These are phyloP conservation scores for Gobionotothen gibberifrons DNA, from an alignment of 2,797 vertebrate genomes.

Conservation along the genomic window DNA sequence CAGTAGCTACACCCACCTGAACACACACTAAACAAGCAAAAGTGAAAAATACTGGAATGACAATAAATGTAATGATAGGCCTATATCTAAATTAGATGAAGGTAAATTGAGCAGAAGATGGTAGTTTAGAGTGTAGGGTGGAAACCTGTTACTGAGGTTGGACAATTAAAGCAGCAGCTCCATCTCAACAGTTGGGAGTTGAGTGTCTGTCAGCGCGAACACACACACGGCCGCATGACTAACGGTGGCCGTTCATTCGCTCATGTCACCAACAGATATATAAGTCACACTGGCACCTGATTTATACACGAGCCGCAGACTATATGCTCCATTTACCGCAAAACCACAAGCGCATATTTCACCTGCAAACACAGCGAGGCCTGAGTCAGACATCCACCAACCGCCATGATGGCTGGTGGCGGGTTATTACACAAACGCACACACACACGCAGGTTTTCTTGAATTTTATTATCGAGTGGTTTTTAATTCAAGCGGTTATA, in stretches of 20 bases:
- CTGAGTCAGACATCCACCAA: conserved; percentile 24
- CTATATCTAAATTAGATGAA: background rate
- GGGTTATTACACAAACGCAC: background rate
- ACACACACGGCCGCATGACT: conserved; percentile 30
- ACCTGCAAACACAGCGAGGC: conserved; percentile 39
- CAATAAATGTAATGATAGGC: background rate
- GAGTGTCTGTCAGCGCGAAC: conserved; percentile 54
- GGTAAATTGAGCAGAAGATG: conserved; percentile 13
- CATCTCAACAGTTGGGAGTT: conserved; percentile 23
- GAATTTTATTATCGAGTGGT: background rate
- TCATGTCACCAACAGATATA: conserved; percentile 71
- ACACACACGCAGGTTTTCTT: background rate
- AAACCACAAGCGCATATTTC: conserved; percentile 70
- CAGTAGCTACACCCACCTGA: background rate
- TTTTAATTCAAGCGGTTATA: background rate
- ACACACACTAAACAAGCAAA: conserved; percentile 9
- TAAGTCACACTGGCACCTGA: conserved; percentile 72
- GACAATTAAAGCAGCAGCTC: conserved; percentile 22
- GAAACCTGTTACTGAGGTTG: conserved; percentile 10
- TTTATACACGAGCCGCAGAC: conserved; percentile 73
- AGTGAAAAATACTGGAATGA: background rate
- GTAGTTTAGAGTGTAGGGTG: conserved; percentile 13
- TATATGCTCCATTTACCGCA: conserved; percentile 70
- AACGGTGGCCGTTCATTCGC: conserved; percentile 57
- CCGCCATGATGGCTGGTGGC: conserved; percentile 2